Evolutionary conservation across 2,113 vertebrate genomes (phyloP).

Genomic region (Trachemys scripta): DNA sequence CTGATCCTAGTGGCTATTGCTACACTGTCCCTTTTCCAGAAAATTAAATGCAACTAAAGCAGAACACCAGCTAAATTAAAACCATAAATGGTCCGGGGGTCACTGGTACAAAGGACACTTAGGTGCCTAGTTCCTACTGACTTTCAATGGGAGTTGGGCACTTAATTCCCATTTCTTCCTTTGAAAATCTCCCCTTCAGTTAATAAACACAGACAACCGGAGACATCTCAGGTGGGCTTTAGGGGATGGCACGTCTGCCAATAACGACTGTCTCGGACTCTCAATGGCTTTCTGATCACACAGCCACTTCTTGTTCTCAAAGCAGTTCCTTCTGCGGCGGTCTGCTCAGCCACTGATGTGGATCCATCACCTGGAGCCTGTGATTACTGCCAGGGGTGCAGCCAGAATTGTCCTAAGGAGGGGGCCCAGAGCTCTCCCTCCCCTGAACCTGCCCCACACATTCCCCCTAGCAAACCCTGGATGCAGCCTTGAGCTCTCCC

Average conservation of each 20-base stretch:
- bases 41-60: accelerated
- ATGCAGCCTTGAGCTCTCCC: too few species aligned
- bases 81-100: background rate
- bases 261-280: background rate
- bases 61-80: background rate
- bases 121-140: background rate
- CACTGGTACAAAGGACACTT: background rate
- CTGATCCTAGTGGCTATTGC: background rate
- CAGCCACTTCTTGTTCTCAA: background rate
- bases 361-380: background rate
- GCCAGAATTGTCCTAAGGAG: too few species aligned
- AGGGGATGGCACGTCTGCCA: background rate
- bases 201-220: background rate
- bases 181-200: background rate
- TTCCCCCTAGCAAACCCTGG: too few species aligned
- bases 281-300: background rate
- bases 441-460: too few species aligned
- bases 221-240: background rate
- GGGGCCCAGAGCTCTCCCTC: too few species aligned
- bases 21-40: background rate
- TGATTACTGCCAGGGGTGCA: background rate
- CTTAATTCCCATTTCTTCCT: accelerated
- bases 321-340: background rate
- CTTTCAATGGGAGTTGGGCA: accelerated
- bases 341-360: accelerated